Base-by-base conservation (phyloP, 2,113 vertebrate species). In the Megaleporinus macrocephalus region DNA sequence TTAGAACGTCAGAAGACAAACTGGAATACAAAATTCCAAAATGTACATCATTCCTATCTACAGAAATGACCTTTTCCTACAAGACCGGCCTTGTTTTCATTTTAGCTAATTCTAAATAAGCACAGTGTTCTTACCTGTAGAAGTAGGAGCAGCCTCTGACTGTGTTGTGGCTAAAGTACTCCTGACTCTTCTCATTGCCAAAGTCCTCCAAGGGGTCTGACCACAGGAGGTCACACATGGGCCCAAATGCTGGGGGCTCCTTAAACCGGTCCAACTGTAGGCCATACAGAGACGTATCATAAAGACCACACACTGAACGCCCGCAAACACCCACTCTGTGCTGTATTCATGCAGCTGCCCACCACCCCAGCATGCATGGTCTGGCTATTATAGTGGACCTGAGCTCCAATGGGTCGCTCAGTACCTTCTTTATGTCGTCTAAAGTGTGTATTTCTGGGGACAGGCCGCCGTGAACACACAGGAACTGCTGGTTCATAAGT, bases 91-190 rank as follows among this genome's bases (percentile, higher is more conserved):
- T n/a, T 24, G 22, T 61, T 61, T 61, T 26, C 22, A 15, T 26
- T 0, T 7, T 59, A 0, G 24, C 1, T 12, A 0, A 59, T 33
- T 55, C 14, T 63, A 26, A 65, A 14, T 24, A 24, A 18, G 71
- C 22, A 29, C 22, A 44, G 30, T 5, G 16, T 12, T 33, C 89
- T 90, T 82, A 95, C 94, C 94, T 95, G 92, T 95, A 95, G 87
- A 95, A 95, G 88, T 95, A 95, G 74, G 94, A 95, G 87, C 94
- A 95, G 69, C 94, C 94, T 88, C 94, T 89, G 88, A 95, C 94
- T 49, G 94, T 91, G 91, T 95, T 95, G 91, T 95, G 94, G 88
- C 91, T 93, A 91, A 95, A 95, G 84, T 92, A 95, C 89, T 95
- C 94, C 89, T 95, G 94, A 84, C 92, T 95, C 89, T 95, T 95